Base-by-base conservation (phyloP, 2,888 invertebrate species). In the Drosophila atripex region DNA sequence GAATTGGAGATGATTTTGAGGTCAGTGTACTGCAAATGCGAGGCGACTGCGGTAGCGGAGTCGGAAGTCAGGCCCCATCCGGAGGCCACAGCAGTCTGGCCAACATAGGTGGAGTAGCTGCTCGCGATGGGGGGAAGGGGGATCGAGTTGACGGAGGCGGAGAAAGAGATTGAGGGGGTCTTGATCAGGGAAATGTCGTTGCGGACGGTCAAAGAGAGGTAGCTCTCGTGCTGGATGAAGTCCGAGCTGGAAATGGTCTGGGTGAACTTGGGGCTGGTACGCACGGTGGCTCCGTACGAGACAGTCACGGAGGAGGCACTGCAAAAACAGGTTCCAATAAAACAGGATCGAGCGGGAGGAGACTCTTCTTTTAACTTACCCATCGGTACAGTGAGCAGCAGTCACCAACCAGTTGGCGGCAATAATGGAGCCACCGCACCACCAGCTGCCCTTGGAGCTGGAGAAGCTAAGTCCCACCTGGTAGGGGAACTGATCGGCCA, bases 191-290 rank as follows among this genome's bases (percentile, higher is more conserved):
- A 78, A 54, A 89, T 89, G 50, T 89, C 89, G 69, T 90, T 84
- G 23, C 43, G 57, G 45, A 83, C 16, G 28, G 35, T 14, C 73
- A 5, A 1, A 18, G 54, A 23, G 1, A 23, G 38, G 71, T 83
- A 89, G 18, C 79, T 77, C 23, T 90, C 88, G 73, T 93, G 92
- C 21, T 91, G 89, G 57, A 90, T 79, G 51, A 88, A 71, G 38
- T 69, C 14, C 11, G 47, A 43, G 25, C 64, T 74, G 6, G 45
- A 0, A 0, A 85, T 76, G 6, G 69, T 64, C 14, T 52, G 16
- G 43, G 73, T 76, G 30, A 75, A 50, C 41, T 77, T 72, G 30
- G 88, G 71, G 9, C 71, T 63, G 25, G 79, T 89, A 14, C 90
- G 88, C 12, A 70, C 61, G 18, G 88, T 89, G 5, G 88, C 86